These are phyloP conservation scores for Pangasius krempfi DNA, from an alignment of 2,797 vertebrate genomes.

Conservation along the genomic window DNA sequence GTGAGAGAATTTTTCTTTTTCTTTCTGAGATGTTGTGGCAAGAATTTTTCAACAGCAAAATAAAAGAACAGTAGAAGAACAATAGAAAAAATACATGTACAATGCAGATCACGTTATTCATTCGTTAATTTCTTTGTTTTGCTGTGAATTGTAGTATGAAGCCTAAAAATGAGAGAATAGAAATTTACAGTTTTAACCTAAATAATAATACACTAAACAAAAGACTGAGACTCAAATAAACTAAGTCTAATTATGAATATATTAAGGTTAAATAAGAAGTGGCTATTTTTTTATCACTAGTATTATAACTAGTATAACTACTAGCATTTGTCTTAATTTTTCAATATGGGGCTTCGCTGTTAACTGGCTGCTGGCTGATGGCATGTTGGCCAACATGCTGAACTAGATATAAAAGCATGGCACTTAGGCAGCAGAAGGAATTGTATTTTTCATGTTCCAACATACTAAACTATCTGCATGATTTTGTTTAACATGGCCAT, in stretches of 20 bases:
- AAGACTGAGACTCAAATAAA: background rate
- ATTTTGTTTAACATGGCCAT: background rate
- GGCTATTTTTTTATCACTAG: background rate
- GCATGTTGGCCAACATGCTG: background rate
- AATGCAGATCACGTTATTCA: background rate
- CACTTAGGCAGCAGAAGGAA: background rate
- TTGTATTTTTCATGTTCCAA: background rate
- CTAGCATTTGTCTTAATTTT: background rate
- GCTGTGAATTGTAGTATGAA: background rate
- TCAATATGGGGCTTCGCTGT: background rate
- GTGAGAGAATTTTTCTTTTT: background rate
- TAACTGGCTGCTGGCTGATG: background rate
- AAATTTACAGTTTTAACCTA: background rate
- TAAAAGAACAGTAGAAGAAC: too few relatives aligned
- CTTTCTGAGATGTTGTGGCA: too few relatives aligned
- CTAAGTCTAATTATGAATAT: too few relatives aligned
- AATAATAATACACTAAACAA: background rate
- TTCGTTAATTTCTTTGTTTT: background rate
- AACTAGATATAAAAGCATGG: background rate
- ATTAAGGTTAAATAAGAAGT: background rate
- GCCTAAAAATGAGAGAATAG: background rate
- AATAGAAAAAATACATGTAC: background rate
- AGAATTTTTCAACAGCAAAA: background rate
- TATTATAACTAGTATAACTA: too few relatives aligned
- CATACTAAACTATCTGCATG: background rate